These are phyloP conservation scores for Ceratoteleas bidentatus DNA, from an alignment of 1,140 invertebrate species.

Conservation along the genomic window DNA sequence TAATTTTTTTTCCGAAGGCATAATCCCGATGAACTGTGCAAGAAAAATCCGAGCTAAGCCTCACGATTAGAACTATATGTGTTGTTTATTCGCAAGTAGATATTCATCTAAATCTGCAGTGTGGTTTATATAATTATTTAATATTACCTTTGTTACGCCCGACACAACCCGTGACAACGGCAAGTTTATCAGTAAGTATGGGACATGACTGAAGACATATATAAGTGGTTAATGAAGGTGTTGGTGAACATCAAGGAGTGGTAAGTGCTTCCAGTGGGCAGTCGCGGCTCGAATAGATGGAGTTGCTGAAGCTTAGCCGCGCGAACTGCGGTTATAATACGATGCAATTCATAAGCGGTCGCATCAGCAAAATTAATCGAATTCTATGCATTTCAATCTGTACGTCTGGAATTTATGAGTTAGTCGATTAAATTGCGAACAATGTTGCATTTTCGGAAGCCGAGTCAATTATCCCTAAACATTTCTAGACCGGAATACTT, in stretches of 20 bases:
- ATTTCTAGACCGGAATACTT: slow-evolving; percentile 12
- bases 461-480: slow-evolving; percentile 45
- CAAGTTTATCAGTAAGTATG: slow-evolving; percentile 18
- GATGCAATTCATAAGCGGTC: slow-evolving; percentile 60
- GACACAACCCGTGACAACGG: slow-evolving; percentile 1
- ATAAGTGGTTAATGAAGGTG: slow-evolving; percentile 53
- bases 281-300: slow-evolving; percentile 44
- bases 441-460: slow-evolving; percentile 33
- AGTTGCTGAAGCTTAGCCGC: slow-evolving; percentile 36
- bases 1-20: no score
- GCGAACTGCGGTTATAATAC: slow-evolving; percentile 61
- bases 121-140: no score
- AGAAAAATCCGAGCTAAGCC: no score
- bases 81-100: no score
- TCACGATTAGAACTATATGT: no score
- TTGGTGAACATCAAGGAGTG: slow-evolving; percentile 43
- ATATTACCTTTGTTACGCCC: slow-evolving; percentile 12
- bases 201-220: slow-evolving; percentile 53
- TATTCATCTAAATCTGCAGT: no score
- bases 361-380: slow-evolving; percentile 64
- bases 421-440: slow-evolving; percentile 48
- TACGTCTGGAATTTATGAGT: slow-evolving; percentile 56
- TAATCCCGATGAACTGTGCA: no score
- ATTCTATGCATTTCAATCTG: slow-evolving; percentile 64
- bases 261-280: slow-evolving; percentile 26